Evolutionary conservation across 1,140 invertebrate genomes (phyloP), one percentile per base, ranked within the genome.

Genomic region (Trichonephila clavata): DNA sequence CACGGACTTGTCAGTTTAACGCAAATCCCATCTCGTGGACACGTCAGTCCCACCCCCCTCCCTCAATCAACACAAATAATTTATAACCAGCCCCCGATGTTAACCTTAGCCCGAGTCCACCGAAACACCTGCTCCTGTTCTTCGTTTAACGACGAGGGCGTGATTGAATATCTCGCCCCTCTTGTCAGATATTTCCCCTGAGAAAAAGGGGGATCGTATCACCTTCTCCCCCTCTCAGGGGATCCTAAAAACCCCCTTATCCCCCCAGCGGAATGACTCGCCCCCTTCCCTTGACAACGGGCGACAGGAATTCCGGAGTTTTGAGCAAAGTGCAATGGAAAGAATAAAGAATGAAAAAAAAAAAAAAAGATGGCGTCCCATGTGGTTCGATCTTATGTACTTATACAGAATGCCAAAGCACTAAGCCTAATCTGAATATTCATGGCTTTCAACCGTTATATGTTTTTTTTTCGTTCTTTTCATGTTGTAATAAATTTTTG

Each of bases 71-170:
- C 43, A 2, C 63, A 83, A 92, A 92, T 92, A 92, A 92, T 92
- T 92, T 84, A 92, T 84, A 84, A 80, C 88, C 43, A 57, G 57
- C 43, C 80, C 90, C 90, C 21, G 27, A 39, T 59, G 32, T 84
- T 92, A 81, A 90, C 89, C 57, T 60, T 71, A 39, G 84, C n/a
- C 13, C 59, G 59, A 61, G 84, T 68, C 63, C 61, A 68, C 43
- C 20, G 14, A 43, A 92, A 92, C 90, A 92, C 90, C 90, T 92
- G 90, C 90, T 92, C 90, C 90, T 43, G 81, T 89, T 89, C 63
- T 89, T 50, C 39, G 50, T 57, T 90, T 90, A 90, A 90, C 80
- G 90, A 65, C 43, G 90, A 68, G 65, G 90, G 90, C 90, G 90
- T 84, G 90, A 92, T 92, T 50, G 90, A 65, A 83, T 43, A 57